Conservation (phyloP, 1,140 invertebrate species). For the Kradibia gibbosae region DNA sequence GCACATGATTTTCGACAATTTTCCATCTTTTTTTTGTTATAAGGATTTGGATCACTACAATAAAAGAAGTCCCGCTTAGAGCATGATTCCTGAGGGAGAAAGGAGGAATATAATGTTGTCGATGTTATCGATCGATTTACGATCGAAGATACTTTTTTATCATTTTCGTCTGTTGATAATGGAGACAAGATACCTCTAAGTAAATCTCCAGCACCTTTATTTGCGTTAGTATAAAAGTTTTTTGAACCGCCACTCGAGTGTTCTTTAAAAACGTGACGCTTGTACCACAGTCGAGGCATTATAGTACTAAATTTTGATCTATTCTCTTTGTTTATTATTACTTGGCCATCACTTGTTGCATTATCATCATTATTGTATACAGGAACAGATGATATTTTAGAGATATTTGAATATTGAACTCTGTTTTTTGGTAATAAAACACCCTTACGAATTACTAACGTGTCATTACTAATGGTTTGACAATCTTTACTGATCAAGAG, state of each 20-base stretch:
- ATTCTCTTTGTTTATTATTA: background rate
- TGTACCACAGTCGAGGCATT: conserved; percentile 79
- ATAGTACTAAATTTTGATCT: conserved; percentile 55
- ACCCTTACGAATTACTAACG: conserved; percentile 65
- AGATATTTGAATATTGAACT: conserved; percentile 53
- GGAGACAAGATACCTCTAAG: conserved; percentile 49
- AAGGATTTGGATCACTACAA: conserved; percentile 62
- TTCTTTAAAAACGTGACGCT: conserved; percentile 66
- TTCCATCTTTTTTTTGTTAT: conserved; percentile 65
- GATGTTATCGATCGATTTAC: conserved; percentile 46
- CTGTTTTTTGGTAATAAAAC: conserved; percentile 62
- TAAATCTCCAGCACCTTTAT: conserved; percentile 44
- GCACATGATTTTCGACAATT: conserved; percentile 76
- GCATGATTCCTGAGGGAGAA: conserved; percentile 57
- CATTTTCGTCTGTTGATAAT: conserved; percentile 49
- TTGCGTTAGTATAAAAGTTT: background rate
- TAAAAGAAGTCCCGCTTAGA: conserved; percentile 62
- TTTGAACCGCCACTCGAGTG: conserved; percentile 16
- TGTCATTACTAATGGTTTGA: conserved; percentile 67
- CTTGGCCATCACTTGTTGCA: background rate
- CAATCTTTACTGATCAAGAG: conserved; percentile 27
- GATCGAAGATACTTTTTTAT: conserved; percentile 52
- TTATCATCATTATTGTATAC: background rate
- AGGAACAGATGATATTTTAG: background rate
- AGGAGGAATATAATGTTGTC: conserved; percentile 43